A percentile compares a stretch with the other conserved stretches of the same genome.
These are phyloP conservation scores for Drymodes brunneopygia DNA, from an alignment of 2,113 vertebrate genomes.

Conservation along the genomic window DNA sequence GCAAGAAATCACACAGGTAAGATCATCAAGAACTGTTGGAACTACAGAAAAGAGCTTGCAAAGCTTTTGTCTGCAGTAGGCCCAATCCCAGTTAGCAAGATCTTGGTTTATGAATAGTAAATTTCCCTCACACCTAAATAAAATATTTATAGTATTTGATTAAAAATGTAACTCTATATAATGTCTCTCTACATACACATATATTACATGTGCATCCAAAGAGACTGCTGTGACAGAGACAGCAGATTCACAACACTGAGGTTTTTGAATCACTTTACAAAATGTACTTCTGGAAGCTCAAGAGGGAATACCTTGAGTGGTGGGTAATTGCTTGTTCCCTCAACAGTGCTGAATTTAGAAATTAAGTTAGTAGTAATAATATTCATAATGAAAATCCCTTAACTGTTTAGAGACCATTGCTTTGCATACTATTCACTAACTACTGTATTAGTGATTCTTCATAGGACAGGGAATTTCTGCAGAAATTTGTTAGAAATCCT, in stretches of 20 bases:
- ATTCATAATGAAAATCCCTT: not conserved
- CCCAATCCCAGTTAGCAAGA: not conserved
- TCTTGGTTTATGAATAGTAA: not conserved
- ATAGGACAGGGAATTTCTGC: not conserved
- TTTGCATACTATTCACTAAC: not conserved
- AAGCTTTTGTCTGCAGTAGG: not conserved
- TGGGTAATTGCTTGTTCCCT: not conserved
- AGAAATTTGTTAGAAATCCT: not conserved
- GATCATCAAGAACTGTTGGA: not conserved
- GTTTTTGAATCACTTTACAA: not conserved
- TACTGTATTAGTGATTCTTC: not conserved
- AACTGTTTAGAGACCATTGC: not conserved
- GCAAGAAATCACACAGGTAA: not conserved
- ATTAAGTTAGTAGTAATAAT: not conserved
- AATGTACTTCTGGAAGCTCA: not conserved
- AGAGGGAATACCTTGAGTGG: not conserved
- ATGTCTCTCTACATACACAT: not conserved
- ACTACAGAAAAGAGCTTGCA: not conserved
- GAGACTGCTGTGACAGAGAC: not conserved
- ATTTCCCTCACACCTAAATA: not conserved
- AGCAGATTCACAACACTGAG: not conserved
- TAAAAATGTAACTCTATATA: not conserved
- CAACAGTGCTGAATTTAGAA: not conserved
- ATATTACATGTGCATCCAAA: not conserved
- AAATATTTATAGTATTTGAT: not conserved